Evolutionary conservation across 2,888 invertebrate species (phyloP).

Genomic region (Conus canariensis): DNA sequence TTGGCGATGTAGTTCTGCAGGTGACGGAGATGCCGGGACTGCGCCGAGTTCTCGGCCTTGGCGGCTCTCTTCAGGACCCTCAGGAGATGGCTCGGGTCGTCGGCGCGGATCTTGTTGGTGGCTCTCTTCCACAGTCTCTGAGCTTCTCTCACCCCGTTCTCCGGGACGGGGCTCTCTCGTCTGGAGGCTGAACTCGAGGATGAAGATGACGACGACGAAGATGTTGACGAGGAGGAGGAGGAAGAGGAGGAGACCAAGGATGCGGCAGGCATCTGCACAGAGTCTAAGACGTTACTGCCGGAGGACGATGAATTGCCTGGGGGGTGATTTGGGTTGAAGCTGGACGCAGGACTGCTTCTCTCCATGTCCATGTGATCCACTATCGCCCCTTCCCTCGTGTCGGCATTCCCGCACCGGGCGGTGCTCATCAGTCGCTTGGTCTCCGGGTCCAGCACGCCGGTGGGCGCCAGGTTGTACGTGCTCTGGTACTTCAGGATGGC

Average conservation of each 20-base stretch:
- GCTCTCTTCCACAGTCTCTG: slow-evolving; percentile 66
- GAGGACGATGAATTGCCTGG: not conserved
- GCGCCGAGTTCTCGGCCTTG: slow-evolving; percentile 30
- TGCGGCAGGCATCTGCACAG: not conserved
- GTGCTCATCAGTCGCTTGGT: slow-evolving; percentile 75
- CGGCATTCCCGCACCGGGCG: slow-evolving; percentile 76
- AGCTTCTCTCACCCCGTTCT: slow-evolving; percentile 3
- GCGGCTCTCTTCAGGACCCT: slow-evolving; percentile 41
- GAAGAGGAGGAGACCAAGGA: no score
- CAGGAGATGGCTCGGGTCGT: slow-evolving; percentile 51
- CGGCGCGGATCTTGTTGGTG: slow-evolving; percentile 40
- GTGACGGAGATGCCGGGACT: slow-evolving; percentile 56
- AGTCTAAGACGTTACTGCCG: not conserved
- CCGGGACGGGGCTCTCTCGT: slow-evolving; percentile 34
- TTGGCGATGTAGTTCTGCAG: slow-evolving; percentile 62
- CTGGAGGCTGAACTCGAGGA: not conserved
- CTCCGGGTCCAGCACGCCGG: slow-evolving; percentile 72
- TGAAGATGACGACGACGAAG: slow-evolving; percentile 6
- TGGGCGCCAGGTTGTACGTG: slow-evolving; percentile 73
- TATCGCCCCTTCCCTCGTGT: slow-evolving; percentile 53
- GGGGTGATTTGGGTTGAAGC: not conserved
- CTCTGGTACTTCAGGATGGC: slow-evolving; percentile 75
- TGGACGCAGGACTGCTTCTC: slow-evolving; percentile 22
- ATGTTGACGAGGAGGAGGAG: not conserved
- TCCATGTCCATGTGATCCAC: not conserved